Percentiles rank a stretch among this genome's conserved stretches.
phyloP scores from a whole-genome alignment of 2,888 invertebrate genomes.

The Celastrina argiolus region DNA sequence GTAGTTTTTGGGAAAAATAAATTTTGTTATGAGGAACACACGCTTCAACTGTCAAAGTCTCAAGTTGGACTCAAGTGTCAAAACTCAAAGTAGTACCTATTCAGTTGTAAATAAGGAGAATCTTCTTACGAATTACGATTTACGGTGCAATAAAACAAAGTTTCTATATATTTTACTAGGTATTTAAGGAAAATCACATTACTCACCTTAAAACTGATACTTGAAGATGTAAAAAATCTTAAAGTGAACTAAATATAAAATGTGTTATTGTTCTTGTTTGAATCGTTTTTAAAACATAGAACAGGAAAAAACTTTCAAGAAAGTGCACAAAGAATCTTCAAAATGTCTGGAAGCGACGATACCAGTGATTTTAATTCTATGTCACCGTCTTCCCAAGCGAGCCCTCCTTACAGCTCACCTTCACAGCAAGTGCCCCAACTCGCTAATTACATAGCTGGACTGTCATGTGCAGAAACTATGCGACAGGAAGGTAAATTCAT shows the following conservation, averaged over 20 bases:
- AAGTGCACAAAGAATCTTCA: conserved; percentile 18
- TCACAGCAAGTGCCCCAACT: conserved; percentile 62
- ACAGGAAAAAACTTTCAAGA: background rate
- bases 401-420: conserved; percentile 58
- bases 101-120: background rate
- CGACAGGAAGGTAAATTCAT: conserved; percentile 29
- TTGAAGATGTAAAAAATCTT: background rate
- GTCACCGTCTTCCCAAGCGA: conserved; percentile 48
- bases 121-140: background rate
- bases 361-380: conserved; percentile 52
- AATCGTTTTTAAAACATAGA: background rate
- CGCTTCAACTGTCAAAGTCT: no score
- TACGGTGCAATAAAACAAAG: background rate
- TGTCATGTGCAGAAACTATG: conserved; percentile 47
- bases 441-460: conserved; percentile 48
- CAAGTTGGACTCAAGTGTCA: no score
- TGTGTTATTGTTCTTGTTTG: background rate
- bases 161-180: background rate
- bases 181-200: background rate
- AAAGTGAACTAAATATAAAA: background rate
- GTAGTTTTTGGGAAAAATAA: no score
- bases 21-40: no score
- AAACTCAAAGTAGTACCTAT: no score
- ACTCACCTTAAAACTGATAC: background rate
- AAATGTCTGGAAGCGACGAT: conserved; percentile 53